Percentiles rank a stretch among this genome's conserved stretches.
phyloP scores from a whole-genome alignment of 2,113 vertebrate genomes.

The Petroica traversi region DNA sequence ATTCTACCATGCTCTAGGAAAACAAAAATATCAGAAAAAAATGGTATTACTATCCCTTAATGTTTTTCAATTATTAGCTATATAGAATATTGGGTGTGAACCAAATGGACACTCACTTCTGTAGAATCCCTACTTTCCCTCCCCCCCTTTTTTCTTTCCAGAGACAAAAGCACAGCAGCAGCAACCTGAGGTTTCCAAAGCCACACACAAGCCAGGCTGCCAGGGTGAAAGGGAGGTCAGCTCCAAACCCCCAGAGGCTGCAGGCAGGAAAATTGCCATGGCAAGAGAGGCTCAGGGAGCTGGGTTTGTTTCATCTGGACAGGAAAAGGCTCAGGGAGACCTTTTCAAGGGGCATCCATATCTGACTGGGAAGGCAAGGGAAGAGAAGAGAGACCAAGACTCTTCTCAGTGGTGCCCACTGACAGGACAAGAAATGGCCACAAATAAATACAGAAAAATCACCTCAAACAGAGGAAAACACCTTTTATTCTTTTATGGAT shows the following conservation, averaged over 20 bases:
- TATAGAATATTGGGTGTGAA: neutral
- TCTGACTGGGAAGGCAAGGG: neutral
- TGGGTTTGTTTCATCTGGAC: neutral
- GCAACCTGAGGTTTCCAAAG: neutral
- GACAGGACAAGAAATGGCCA: neutral
- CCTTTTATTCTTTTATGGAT: neutral
- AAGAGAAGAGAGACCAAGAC: neutral
- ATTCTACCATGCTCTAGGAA: conserved; percentile 97
- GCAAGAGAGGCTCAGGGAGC: neutral
- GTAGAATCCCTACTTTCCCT: neutral
- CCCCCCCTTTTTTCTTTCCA: neutral
- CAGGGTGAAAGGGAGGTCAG: neutral
- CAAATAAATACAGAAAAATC: neutral
- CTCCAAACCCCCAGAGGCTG: neutral
- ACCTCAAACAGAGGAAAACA: neutral
- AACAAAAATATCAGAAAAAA: conserved; percentile 37
- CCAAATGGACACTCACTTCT: neutral
- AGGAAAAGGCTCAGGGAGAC: neutral
- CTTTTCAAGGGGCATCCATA: neutral
- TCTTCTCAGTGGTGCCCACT: neutral
- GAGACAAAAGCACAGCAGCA: neutral
- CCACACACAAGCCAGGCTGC: neutral
- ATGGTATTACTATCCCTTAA: neutral
- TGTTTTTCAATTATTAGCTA: neutral
- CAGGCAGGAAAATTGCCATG: neutral